Evolutionary conservation across 2,888 invertebrate genomes (phyloP), one percentile per base, ranked within the genome.

Genomic region (Coenonympha arcania): DNA sequence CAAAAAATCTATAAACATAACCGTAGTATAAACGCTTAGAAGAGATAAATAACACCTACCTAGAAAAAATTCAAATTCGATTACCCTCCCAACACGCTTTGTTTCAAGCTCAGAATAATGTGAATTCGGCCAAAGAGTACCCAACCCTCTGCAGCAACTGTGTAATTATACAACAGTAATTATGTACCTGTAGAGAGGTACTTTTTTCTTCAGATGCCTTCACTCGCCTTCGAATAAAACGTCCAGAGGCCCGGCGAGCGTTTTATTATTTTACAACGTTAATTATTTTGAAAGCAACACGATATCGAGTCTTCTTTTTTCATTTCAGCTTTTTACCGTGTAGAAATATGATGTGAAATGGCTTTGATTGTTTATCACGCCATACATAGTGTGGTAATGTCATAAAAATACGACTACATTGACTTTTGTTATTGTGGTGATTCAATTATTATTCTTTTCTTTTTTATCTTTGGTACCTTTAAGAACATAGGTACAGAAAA

Each of bases 271-370:
- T 49, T 34, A 47, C 43, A 43, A 43, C 46, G 28, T 47, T 54
- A 40, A 50, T 47, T 50, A 54, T 54, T 50, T 54, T 24, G 28
- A 50, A 47, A 40, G 53, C 47, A 43, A 51, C 44, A 47, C 30
- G 6, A 4, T 33, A 16, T 34, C 6, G 31, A n/a, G 13, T 22
- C 33, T 44, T 18, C 8, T 18, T 11, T 19, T 42, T n/a, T n/a
- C n/a, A n/a, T n/a, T n/a, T 30, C 18, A 41, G 8, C 22, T 22
- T 13, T 39, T 39, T n/a, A 22, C 2, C 24, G 9, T 2, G 2
- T 8, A 24, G 2, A 24, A 24, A 24, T 6, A 24, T 24, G 3
- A 6, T 24, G 2, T 2, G n/a, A n/a, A n/a, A n/a, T n/a, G n/a
- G n/a, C n/a, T n/a, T n/a, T n/a, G n/a, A n/a, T n/a, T n/a, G n/a